A percentile compares a stretch with the other conserved stretches of the same genome.
These are phyloP conservation scores for Calephelis perditalis DNA, from an alignment of 2,888 invertebrate genomes.

Conservation along the genomic window DNA sequence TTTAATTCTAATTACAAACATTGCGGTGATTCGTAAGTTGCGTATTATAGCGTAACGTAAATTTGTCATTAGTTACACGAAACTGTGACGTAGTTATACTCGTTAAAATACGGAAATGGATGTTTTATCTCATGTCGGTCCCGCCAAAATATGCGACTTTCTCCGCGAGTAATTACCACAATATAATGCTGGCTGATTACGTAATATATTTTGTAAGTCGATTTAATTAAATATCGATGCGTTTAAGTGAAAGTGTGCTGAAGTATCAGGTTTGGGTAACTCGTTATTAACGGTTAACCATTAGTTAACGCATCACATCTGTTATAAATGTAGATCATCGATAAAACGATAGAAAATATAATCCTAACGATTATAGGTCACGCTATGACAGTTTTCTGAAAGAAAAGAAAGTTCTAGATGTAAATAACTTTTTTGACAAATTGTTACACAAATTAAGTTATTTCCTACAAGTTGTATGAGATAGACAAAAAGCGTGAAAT, in stretches of 20 bases:
- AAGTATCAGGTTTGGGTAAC: slow-evolving; percentile 35
- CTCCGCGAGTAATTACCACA: slow-evolving; percentile 57
- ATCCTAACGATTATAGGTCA: too few relatives aligned
- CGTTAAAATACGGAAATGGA: slow-evolving; percentile 50
- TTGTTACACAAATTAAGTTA: too few relatives aligned
- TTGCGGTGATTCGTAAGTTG: neutral
- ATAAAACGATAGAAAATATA: too few relatives aligned
- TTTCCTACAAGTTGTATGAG: too few relatives aligned
- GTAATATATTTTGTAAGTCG: slow-evolving; percentile 43
- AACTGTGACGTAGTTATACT: slow-evolving; percentile 32
- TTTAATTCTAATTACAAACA: neutral
- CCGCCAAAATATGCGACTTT: slow-evolving; percentile 69
- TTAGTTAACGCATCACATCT: slow-evolving; percentile 17
- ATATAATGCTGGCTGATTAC: slow-evolving; percentile 39
- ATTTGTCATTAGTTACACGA: slow-evolving; percentile 1
- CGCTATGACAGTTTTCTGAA: too few relatives aligned
- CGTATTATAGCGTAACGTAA: neutral
- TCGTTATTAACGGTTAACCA: slow-evolving; percentile 19
- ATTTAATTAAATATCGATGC: slow-evolving; percentile 39
- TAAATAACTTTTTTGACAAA: too few relatives aligned
- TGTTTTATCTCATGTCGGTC: slow-evolving; percentile 45
- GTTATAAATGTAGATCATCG: slow-evolving; percentile 16
- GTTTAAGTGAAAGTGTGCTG: slow-evolving; percentile 48
- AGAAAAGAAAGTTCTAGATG: too few relatives aligned
- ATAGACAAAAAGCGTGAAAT: too few relatives aligned